phyloP scores from a whole-genome alignment of 1,140 invertebrate species.

The Dreissena polymorpha region DNA sequence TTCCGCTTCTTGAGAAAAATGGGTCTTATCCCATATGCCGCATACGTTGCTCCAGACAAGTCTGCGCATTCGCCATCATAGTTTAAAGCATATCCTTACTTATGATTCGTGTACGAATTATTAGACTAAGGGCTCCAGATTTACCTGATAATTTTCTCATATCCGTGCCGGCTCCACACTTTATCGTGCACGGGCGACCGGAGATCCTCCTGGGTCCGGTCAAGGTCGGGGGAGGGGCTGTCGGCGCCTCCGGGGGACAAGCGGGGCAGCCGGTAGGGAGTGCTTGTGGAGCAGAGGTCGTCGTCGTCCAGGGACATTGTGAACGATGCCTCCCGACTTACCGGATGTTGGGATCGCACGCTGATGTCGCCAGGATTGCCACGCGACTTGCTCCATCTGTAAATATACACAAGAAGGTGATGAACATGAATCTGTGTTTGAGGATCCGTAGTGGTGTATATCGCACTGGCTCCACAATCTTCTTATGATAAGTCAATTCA shows the following conservation, averaged over 20 bases:
- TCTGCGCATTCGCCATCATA: too few species aligned
- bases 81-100: too few species aligned
- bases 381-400: slow-evolving; percentile 52
- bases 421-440: too few species aligned
- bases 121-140: too few species aligned
- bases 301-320: slow-evolving; percentile 27
- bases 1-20: too few species aligned
- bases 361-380: not conserved
- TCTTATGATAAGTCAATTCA: too few species aligned
- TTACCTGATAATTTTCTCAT: slow-evolving; percentile 54
- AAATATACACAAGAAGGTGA: slow-evolving; percentile 24
- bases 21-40: too few species aligned
- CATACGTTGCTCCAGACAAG: too few species aligned
- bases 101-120: too few species aligned
- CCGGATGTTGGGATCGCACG: not conserved
- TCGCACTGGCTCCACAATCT: too few species aligned
- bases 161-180: slow-evolving; percentile 53
- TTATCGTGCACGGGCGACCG: slow-evolving; percentile 31
- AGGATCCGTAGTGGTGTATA: too few species aligned
- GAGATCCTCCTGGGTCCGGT: slow-evolving; percentile 9
- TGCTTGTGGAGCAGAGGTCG: slow-evolving; percentile 13
- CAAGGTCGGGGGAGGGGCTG: not conserved
- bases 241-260: slow-evolving; percentile 29
- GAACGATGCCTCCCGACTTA: slow-evolving; percentile 30
- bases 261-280: slow-evolving; percentile 44